Base-by-base conservation (phyloP, 2,797 vertebrate genomes). In the Hippocampus kuda region DNA sequence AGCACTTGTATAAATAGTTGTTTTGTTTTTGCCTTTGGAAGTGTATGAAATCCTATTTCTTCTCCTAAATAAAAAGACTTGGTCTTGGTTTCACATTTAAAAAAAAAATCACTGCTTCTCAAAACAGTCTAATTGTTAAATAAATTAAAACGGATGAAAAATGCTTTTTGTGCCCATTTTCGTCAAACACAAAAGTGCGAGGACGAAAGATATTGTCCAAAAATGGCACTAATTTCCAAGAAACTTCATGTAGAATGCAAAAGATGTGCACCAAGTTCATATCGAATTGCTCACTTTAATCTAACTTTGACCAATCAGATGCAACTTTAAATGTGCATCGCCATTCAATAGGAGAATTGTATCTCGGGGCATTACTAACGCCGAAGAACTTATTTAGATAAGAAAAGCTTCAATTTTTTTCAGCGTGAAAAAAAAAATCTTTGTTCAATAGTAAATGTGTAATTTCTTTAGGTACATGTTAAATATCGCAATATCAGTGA, bases 1-100 rank as follows among this genome's bases (percentile, higher is more conserved):
- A 77, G 79, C 82, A 87, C 85, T 86, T 84, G 80, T 89, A 86
- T 89, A 89, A 84, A 90, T 88, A 85, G 71, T 75, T 79, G 74
- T 79, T 79, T 48, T 83, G 34, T 20, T 56, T 22, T 38, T 67
- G 42, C 24, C 20, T 22, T 46, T 67, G 54, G n/a, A 13, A 79
- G 66, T 84, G 79, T 86, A 86, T 78, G 66, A 83, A 84, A 84
- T 68, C 73, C 81, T 76, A 81, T 59, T 79, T 77, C 70, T 85
- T 79, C 67, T 87, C 88, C 89, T 90, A 90, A 89, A 90, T 88
- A 82, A 77, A 74, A 79, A 82, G 80, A 78, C 61, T 63, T 72
- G 49, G 67, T 73, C 66, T 75, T 56, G 69, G 34, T 80, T 86
- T 88, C 74, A 78, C 76, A 84, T 77, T 74, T 84, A 30, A 74